These are phyloP conservation scores for Lutraria lutraria DNA, from an alignment of 2,888 invertebrate species.

Conservation along the genomic window DNA sequence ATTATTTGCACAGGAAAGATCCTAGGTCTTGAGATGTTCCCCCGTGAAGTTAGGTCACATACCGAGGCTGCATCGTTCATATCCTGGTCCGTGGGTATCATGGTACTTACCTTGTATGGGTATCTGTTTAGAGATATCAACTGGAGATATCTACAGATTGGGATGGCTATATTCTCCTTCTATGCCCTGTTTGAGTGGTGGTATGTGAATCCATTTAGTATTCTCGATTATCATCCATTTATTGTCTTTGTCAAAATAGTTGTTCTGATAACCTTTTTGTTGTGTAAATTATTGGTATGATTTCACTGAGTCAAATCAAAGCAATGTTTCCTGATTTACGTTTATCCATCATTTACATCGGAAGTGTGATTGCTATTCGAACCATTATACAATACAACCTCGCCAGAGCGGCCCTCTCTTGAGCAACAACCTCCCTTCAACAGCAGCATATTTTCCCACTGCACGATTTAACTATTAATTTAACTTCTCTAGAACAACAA, in stretches of 20 bases:
- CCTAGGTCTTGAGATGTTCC: slow-evolving; percentile 64
- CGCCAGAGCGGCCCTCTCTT: too few relatives aligned
- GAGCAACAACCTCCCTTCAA: too few relatives aligned
- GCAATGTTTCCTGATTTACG: too few relatives aligned
- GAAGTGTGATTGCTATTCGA: too few relatives aligned
- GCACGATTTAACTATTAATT: too few relatives aligned
- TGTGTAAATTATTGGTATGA: too few relatives aligned
- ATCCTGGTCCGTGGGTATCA: slow-evolving; percentile 67
- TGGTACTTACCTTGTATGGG: slow-evolving; percentile 59
- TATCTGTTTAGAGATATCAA: slow-evolving; percentile 63
- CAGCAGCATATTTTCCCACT: too few relatives aligned
- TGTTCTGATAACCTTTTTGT: too few relatives aligned
- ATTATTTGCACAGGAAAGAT: slow-evolving; percentile 64
- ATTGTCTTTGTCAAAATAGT: neutral
- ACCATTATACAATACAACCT: too few relatives aligned
- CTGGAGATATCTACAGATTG: slow-evolving; percentile 70
- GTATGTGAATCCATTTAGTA: slow-evolving; percentile 47
- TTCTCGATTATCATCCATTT: neutral
- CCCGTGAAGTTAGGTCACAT: slow-evolving; percentile 58
- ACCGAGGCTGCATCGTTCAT: slow-evolving; percentile 52
- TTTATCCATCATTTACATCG: too few relatives aligned
- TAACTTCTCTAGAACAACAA: too few relatives aligned
- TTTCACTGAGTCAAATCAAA: too few relatives aligned
- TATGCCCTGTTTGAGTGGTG: slow-evolving; percentile 69
- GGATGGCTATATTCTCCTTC: slow-evolving; percentile 56